Base-by-base conservation (phyloP, 2,888 invertebrate species). In the Hesperia comma region DNA sequence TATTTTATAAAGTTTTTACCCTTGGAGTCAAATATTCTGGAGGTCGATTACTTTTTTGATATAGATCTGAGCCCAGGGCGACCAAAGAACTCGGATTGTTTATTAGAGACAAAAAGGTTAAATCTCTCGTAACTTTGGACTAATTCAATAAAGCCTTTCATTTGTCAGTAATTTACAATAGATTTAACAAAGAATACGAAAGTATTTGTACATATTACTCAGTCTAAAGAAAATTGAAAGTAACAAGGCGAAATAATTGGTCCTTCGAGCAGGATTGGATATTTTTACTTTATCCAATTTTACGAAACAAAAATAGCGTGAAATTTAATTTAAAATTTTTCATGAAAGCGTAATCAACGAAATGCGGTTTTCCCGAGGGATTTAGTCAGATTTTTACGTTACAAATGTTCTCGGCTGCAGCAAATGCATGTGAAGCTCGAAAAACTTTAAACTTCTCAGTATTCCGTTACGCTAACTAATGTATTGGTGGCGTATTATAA, bases 251-350 rank as follows among this genome's bases (percentile, higher is more conserved):
- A 55, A n/a, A 55, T 41, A 55, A 55, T 63, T 37, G 56, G 56
- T 56, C 49, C 49, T 56, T 56, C 40, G 63, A 56, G 49, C 56
- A 21, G 49, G 14, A 55, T 46, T 53, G 4, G 7, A 51, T 12
- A 56, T 19, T 26, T 19, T 56, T 40, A n/a, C n/a, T 17, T 40
- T 40, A 19, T 26, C 3, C 0, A 51, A 26, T 14, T 51, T 8
- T 51, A 12, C 4, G 1, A 26, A 26, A 14, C 14, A 51, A 14
- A 51, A 51, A 51, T 26, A 26, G 51, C 7, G n/a, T n/a, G 4
- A 26, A 7, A 14, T 49, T 49, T 19, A 49, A 19, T 51, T 21
- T 51, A 51, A 51, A 10, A 21, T 51, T 26, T 51, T 26, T 14
- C 12, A 49, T 21, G 51, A 26, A 14, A 51, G 17, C 26, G 21